Evolutionary conservation across 2,888 invertebrate species (phyloP).

Genomic region (Chloromyia formosa): DNA sequence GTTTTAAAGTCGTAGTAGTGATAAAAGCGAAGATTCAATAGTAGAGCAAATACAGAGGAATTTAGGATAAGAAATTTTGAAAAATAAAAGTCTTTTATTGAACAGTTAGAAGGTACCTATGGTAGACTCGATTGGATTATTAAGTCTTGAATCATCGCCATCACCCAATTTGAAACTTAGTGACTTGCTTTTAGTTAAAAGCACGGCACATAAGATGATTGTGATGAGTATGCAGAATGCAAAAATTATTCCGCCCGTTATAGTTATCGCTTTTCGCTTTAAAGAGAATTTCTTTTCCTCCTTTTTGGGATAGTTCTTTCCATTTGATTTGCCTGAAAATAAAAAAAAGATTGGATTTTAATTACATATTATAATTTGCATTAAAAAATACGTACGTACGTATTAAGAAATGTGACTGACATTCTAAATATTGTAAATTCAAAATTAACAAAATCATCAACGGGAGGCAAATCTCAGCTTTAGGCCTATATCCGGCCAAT

Average conservation of each 20-base stretch:
- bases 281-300: constrained; percentile 13
- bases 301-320: constrained; percentile 40
- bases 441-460: no score
- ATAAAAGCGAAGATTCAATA: constrained; percentile 37
- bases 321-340: constrained; percentile 52
- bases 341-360: constrained; percentile 38
- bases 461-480: no score
- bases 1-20: background rate
- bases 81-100: constrained; percentile 11
- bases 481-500: no score
- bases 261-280: constrained; percentile 19
- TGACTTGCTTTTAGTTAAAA: constrained; percentile 38
- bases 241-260: constrained; percentile 19
- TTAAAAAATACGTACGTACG: no score
- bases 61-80: background rate
- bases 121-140: constrained; percentile 64
- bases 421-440: no score
- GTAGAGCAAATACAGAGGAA: background rate
- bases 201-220: constrained; percentile 4
- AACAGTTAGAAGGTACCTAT: constrained; percentile 59
- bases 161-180: constrained; percentile 54
- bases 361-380: background rate
- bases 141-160: constrained; percentile 62
- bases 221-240: background rate
- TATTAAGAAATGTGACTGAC: no score